phyloP scores from a whole-genome alignment of 2,113 vertebrate genomes.

The Callithrix jacchus region DNA sequence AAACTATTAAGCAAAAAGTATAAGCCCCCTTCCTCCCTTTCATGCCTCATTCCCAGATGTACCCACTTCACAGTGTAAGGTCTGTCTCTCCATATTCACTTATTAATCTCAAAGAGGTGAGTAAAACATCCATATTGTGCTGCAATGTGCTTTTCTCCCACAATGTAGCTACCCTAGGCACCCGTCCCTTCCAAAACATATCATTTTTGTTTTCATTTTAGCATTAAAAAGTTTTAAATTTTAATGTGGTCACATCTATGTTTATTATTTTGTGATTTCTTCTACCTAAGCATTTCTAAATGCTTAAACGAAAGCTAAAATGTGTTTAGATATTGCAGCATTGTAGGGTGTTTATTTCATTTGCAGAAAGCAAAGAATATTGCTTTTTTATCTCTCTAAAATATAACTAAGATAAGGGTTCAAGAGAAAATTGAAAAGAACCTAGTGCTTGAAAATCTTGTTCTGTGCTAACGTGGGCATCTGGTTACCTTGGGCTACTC shows the following conservation, averaged over 20 bases:
- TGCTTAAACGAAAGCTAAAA: background rate
- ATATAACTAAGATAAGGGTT: slow-evolving; percentile 21
- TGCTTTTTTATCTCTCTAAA: background rate
- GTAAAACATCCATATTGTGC: background rate
- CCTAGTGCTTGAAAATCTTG: background rate
- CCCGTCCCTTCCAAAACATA: background rate
- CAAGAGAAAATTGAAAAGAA: background rate
- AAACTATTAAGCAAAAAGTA: background rate
- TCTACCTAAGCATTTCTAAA: background rate
- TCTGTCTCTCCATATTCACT: background rate
- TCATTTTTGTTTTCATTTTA: background rate
- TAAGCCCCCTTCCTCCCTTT: background rate
- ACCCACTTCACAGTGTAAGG: background rate
- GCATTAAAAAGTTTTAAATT: background rate
- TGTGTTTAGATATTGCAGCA: background rate
- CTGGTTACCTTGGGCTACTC: background rate
- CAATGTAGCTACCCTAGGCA: background rate
- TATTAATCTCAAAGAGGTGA: background rate
- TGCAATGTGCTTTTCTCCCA: background rate
- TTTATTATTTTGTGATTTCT: background rate
- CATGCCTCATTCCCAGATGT: background rate
- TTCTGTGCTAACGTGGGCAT: slow-evolving; percentile 11
- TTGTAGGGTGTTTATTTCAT: background rate
- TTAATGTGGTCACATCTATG: background rate
- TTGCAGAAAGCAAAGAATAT: background rate